Conservation (phyloP, 1,140 invertebrate species). For the Calliphora vicina region DNA sequence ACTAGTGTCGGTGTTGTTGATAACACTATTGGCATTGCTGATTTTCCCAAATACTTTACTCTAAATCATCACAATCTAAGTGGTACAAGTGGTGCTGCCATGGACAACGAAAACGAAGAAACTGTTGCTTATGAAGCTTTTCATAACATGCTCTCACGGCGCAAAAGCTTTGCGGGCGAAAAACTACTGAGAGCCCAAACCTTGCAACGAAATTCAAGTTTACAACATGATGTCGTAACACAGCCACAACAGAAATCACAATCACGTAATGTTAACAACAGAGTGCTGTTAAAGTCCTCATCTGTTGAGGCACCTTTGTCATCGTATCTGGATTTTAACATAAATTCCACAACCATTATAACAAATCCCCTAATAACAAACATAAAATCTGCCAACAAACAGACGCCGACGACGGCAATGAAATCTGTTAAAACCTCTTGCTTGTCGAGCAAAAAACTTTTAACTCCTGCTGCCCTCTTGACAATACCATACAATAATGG, state of each 20-base stretch:
- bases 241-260: background rate
- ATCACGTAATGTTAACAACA: slow-evolving; percentile 31
- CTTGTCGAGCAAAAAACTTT: background rate
- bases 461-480: background rate
- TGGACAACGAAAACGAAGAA: slow-evolving; percentile 41
- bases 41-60: background rate
- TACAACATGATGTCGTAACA: background rate
- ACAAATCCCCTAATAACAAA: background rate
- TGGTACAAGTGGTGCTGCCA: background rate
- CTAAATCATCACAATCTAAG: background rate
- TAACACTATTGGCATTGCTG: background rate
- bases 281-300: background rate
- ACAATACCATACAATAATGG: background rate
- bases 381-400: background rate
- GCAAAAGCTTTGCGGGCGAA: slow-evolving; percentile 52
- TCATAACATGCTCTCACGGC: slow-evolving; percentile 41
- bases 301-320: slow-evolving; percentile 3
- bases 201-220: background rate
- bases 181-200: slow-evolving; percentile 7
- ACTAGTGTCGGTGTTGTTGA: slow-evolving; percentile 8
- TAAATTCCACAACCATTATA: slow-evolving; percentile 28
- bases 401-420: background rate
- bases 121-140: slow-evolving; percentile 62
- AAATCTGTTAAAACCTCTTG: background rate
- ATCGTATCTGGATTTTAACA: slow-evolving; percentile 17